Percentiles rank a stretch among this genome's conserved stretches.
These are phyloP conservation scores for Larimichthys crocea DNA, from an alignment of 2,113 vertebrate genomes.

Conservation along the genomic window DNA sequence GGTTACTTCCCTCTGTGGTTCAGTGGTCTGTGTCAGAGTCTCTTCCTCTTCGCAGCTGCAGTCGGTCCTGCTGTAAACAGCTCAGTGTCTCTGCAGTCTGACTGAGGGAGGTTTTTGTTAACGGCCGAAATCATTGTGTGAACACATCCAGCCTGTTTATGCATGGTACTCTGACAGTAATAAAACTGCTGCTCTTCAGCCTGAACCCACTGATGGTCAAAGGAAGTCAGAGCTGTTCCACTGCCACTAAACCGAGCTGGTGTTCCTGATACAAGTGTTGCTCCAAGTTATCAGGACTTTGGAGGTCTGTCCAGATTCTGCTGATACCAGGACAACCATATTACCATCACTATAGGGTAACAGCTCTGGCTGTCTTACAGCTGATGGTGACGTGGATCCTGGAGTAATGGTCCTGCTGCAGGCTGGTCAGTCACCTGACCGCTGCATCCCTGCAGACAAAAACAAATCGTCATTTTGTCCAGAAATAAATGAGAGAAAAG, in stretches of 20 bases:
- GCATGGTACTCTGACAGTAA: background rate
- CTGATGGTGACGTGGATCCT: too few species aligned
- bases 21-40: conserved; percentile 9
- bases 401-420: background rate
- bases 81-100: too few species aligned
- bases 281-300: conserved; percentile 50
- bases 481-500: background rate
- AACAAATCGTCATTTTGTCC: background rate
- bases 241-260: conserved; percentile 55
- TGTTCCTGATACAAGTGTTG: background rate
- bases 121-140: too few species aligned
- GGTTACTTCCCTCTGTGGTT: too few species aligned
- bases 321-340: conserved; percentile 63
- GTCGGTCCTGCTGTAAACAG: too few species aligned
- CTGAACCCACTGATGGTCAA: conserved; percentile 65
- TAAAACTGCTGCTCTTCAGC: conserved; percentile 57
- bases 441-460: too few species aligned
- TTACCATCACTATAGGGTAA: too few species aligned
- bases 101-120: too few species aligned
- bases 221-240: conserved; percentile 63
- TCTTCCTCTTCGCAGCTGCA: background rate
- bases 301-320: conserved; percentile 70
- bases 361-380: background rate
- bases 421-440: background rate
- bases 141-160: too few species aligned